Conservation (phyloP, 1,140 invertebrate species). For the Pissodes strobi region DNA sequence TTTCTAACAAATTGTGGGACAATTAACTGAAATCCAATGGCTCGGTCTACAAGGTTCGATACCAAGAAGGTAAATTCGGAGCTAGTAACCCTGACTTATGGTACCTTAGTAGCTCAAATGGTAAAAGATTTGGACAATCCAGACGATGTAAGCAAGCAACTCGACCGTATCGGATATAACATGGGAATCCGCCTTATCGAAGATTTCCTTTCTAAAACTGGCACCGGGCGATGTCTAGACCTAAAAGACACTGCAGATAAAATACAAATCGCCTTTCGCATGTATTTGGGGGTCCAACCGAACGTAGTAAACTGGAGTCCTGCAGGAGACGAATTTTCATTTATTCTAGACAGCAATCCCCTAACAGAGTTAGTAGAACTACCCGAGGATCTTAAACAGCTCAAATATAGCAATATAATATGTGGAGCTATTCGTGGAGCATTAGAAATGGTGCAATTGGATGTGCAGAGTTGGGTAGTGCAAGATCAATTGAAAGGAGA, state of each 20-base stretch:
- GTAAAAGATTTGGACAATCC: conserved; percentile 97
- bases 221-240: conserved; percentile 88
- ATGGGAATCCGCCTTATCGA: conserved; percentile 97
- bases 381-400: conserved; percentile 84
- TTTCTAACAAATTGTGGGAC: too few species aligned
- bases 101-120: conserved; percentile 94
- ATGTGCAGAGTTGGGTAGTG: conserved; percentile 79
- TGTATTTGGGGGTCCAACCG: conserved; percentile 91
- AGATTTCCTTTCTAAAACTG: conserved; percentile 94
- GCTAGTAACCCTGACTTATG: conserved; percentile 96
- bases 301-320: conserved; percentile 92
- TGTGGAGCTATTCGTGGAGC: conserved; percentile 93
- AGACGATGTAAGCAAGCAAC: conserved; percentile 94
- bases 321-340: conserved; percentile 94
- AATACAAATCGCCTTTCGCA: conserved; percentile 81
- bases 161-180: conserved; percentile 95
- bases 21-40: conserved; percentile 2
- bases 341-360: conserved; percentile 93
- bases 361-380: conserved; percentile 98
- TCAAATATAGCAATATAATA: conserved; percentile 95
- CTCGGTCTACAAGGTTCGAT: conserved; percentile 48
- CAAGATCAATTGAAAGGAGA: conserved; percentile 96
- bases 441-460: conserved; percentile 92
- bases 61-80: conserved; percentile 81
- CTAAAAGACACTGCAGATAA: conserved; percentile 97